Conservation (phyloP, 1,140 invertebrate species). For the Drosophila parabipectinata region DNA sequence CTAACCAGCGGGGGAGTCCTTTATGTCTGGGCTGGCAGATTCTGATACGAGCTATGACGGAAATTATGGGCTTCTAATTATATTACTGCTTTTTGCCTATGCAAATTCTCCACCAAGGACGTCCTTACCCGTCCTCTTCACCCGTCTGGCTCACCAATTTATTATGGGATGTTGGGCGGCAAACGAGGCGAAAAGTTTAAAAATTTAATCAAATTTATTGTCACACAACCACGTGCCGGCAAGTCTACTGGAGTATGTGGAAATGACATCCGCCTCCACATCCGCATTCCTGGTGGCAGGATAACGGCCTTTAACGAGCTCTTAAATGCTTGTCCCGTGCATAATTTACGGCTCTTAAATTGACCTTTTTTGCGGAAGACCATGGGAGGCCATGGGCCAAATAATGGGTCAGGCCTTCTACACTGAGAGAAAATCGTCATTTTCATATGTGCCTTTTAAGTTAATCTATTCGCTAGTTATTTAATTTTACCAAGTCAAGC, state of each 20-base stretch:
- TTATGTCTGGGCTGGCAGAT: not conserved
- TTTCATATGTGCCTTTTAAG: no score
- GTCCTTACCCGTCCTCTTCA: not conserved
- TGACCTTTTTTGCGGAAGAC: constrained; percentile 55
- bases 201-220: constrained; percentile 69
- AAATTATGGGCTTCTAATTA: constrained; percentile 7
- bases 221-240: constrained; percentile 18
- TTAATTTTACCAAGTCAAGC: no score
- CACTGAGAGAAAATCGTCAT: not conserved
- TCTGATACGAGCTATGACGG: constrained; percentile 5
- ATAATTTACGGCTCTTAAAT: constrained; percentile 68
- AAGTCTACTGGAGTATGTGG: constrained; percentile 27
- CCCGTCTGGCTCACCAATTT: constrained; percentile 19
- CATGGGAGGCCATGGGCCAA: not conserved
- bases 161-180: constrained; percentile 25
- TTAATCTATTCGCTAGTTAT: no score
- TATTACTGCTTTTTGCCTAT: constrained; percentile 10
- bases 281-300: constrained; percentile 7
- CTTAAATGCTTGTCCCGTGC: constrained; percentile 63
- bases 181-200: constrained; percentile 17
- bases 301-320: constrained; percentile 63
- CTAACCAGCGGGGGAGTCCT: not conserved
- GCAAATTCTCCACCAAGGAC: not conserved
- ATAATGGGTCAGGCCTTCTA: not conserved
- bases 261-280: constrained; percentile 17